Conservation (phyloP, 35 echinoderm and acorn worm species). For the Chiridota heheva region DNA sequence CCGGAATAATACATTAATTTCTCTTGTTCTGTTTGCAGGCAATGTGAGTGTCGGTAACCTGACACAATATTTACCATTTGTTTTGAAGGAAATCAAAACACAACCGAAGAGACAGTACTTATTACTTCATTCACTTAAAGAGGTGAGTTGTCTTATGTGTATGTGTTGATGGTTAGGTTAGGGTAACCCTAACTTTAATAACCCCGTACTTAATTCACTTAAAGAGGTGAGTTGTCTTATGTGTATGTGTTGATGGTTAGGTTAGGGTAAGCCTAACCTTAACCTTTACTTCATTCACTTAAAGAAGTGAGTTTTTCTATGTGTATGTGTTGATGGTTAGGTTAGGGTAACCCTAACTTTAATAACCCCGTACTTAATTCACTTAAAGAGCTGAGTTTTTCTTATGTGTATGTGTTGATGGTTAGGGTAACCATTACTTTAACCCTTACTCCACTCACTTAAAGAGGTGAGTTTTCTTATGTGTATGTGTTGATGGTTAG, state of each 20-base stretch:
- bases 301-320: constrained; percentile 98
- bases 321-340: too few species aligned
- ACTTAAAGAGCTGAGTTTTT: too few species aligned
- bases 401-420: too few species aligned
- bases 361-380: not conserved
- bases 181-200: not conserved
- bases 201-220: not conserved
- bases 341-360: not conserved
- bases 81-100: constrained; percentile 85
- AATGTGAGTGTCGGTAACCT: constrained; percentile 98
- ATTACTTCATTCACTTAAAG: constrained; percentile 88
- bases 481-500: too few species aligned
- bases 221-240: too few species aligned
- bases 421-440: too few species aligned
- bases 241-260: too few species aligned
- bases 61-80: constrained; percentile 93
- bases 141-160: too few species aligned
- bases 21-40: constrained; percentile 60
- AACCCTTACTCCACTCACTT: constrained; percentile 85
- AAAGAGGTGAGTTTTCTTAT: constrained; percentile 98
- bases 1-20: too few species aligned
- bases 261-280: too few species aligned
- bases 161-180: too few species aligned
- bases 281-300: constrained; percentile 85
- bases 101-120: constrained; percentile 98